phyloP scores from a whole-genome alignment of 2,113 vertebrate species.

The Sisor rabdophorus region DNA sequence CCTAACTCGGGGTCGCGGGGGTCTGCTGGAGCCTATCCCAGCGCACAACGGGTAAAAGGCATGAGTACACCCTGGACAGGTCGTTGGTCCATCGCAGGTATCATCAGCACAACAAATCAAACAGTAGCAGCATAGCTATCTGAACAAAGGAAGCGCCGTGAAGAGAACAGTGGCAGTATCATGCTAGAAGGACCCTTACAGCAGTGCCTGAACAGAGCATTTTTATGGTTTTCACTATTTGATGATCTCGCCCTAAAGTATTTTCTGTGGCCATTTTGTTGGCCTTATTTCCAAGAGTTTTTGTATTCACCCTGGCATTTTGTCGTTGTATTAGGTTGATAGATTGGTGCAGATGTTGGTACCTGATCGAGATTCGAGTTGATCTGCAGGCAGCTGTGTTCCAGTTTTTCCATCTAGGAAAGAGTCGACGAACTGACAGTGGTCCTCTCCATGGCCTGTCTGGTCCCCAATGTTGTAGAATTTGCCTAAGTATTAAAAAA shows the following conservation, averaged over 20 bases:
- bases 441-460: conserved; percentile 92
- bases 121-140: not conserved
- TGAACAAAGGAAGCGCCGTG: no score
- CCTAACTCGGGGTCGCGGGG: no score
- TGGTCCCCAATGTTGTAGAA: conserved; percentile 96
- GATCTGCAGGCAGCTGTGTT: conserved; percentile 73
- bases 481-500: conserved; percentile 71
- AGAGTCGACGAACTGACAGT: conserved; percentile 97
- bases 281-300: not conserved
- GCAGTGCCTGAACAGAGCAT: not conserved
- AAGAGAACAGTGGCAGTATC: not conserved
- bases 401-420: conserved; percentile 93
- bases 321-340: not conserved
- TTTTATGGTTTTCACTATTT: not conserved
- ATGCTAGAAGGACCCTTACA: not conserved
- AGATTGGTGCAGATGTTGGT: not conserved
- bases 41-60: no score
- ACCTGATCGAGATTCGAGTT: conserved; percentile 81
- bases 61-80: no score
- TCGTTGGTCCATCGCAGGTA: no score
- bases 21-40: no score
- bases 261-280: not conserved
- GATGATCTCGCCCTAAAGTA: not conserved
- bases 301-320: not conserved
- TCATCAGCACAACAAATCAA: not conserved